Evolutionary conservation across 2,888 invertebrate species (phyloP).

Genomic region (Leptinotarsa tumamoca): DNA sequence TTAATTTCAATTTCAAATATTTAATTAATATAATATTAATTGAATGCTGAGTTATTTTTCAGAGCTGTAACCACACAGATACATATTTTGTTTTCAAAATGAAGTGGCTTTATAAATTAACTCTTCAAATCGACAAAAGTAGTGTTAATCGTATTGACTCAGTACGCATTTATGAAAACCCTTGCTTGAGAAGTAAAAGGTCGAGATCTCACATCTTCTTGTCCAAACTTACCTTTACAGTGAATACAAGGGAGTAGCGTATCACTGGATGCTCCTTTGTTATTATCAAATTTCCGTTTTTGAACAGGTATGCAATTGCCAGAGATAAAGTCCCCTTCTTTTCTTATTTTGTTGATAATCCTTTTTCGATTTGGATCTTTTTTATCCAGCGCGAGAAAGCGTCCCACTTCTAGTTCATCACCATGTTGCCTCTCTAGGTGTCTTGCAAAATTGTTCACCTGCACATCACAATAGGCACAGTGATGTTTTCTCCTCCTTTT

Average conservation of each 20-base stretch:
- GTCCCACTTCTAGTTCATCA: slow-evolving; percentile 33
- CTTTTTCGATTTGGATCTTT: slow-evolving; percentile 34
- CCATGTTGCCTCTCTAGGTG: slow-evolving; percentile 34
- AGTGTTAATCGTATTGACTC: too few species aligned
- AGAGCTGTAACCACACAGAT: too few species aligned
- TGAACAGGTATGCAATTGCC: slow-evolving; percentile 24
- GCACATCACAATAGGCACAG: slow-evolving; percentile 30
- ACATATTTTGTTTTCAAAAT: too few species aligned
- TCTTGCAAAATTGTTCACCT: slow-evolving; percentile 33
- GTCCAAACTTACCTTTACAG: not conserved
- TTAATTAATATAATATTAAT: too few species aligned
- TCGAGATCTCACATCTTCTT: too few species aligned
- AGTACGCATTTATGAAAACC: too few species aligned
- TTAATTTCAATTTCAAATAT: too few species aligned
- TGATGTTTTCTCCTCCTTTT: slow-evolving; percentile 26
- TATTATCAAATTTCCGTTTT: not conserved
- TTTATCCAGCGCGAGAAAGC: slow-evolving; percentile 29
- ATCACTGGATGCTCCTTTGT: too few species aligned
- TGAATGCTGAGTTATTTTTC: too few species aligned
- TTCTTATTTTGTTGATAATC: slow-evolving; percentile 34
- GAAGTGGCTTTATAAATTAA: too few species aligned
- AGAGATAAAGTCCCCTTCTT: slow-evolving; percentile 30
- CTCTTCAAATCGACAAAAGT: too few species aligned
- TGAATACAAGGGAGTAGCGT: not conserved
- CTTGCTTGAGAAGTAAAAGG: too few species aligned